Evolutionary conservation across 2,113 vertebrate species (phyloP), one percentile per base, ranked within the genome.

Genomic region (Xenus cinereus): DNA sequence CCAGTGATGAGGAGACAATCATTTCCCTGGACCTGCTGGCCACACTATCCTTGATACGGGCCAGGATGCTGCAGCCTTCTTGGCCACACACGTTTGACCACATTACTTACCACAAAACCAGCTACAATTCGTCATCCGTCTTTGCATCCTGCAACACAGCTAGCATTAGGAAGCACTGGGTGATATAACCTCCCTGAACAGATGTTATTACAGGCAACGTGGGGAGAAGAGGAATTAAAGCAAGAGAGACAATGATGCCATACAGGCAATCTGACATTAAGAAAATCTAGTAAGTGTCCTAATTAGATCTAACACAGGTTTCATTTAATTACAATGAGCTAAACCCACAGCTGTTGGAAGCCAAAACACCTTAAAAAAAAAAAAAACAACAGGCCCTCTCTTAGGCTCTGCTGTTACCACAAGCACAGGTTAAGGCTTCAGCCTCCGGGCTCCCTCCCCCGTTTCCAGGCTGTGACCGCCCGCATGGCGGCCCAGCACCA

Each of bases 11-110:
- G n/a, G n/a, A 24, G 35, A 37, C 15, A 18, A 27, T 18, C 35
- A 27, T 24, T 17, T 27, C 35, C 24, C 15, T 26, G 10, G 35
- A 5, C 60, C 35, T 62, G 15, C 15, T 39, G 24, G 23, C 35
- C 59, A 62, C 35, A 24, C 59, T 37, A 16, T 62, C 35, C 15
- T n/a, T 37, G 23, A 62, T 11, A 60, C 59, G 24, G 59, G 35
- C 59, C 35, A 62, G 35, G 59, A 62, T 18, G 24, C 22, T 62
- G 59, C 23, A 21, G 57, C 57, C 12, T n/a, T 22, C 32, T 57
- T n/a, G 32, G 56, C 56, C 59, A 59, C 27, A 9, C 0, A 8
- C 0, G 2, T 37, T 7, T 45, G 8, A 48, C 12, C 27, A 27
- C 0, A 10, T 41, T 23, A 57, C 35, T 63, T 53, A 57, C 54